A percentile compares a stretch with the other conserved stretches of the same genome.
phyloP scores from a whole-genome alignment of 2,797 vertebrate genomes.

The Pantherophis alleghaniensis region DNA sequence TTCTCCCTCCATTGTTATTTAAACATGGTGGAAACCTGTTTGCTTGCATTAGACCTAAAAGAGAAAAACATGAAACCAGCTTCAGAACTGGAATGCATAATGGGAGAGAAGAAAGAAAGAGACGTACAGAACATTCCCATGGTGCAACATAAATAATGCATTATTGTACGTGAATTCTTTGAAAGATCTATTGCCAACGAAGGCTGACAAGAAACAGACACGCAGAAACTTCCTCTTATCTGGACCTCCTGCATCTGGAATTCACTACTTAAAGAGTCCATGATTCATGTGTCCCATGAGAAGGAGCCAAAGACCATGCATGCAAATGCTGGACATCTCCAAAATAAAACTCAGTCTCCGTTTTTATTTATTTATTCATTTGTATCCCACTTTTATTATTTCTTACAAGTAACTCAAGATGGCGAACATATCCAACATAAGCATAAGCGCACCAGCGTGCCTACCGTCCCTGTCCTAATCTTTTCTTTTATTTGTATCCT shows the following conservation, averaged over 20 bases:
- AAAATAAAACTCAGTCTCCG: background rate
- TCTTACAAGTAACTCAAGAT: background rate
- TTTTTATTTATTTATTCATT: background rate
- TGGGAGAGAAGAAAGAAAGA: background rate
- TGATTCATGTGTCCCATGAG: background rate
- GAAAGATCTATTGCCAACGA: conserved; percentile 22
- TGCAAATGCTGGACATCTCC: background rate
- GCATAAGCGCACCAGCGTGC: no score
- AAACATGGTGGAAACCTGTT: conserved; percentile 10
- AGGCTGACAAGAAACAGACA: conserved; percentile 21
- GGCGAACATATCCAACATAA: background rate
- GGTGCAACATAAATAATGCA: conserved; percentile 28
- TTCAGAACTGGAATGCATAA: conserved; percentile 6
- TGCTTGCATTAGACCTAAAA: background rate
- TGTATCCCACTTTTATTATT: background rate
- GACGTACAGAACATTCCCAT: conserved; percentile 30
- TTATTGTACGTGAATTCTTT: conserved; percentile 9
- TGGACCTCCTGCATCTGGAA: conserved; percentile 20
- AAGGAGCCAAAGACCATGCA: background rate
- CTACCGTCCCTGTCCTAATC: no score
- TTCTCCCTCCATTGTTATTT: conserved; percentile 17
- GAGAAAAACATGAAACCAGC: conserved; percentile 11
- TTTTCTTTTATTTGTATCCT: no score
- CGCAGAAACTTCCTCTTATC: conserved; percentile 12
- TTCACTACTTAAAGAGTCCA: background rate